Percentiles rank a stretch among this genome's conserved stretches.
Evolutionary conservation across 2,113 vertebrate genomes (phyloP).

Genomic region (Sciurus niger): DNA sequence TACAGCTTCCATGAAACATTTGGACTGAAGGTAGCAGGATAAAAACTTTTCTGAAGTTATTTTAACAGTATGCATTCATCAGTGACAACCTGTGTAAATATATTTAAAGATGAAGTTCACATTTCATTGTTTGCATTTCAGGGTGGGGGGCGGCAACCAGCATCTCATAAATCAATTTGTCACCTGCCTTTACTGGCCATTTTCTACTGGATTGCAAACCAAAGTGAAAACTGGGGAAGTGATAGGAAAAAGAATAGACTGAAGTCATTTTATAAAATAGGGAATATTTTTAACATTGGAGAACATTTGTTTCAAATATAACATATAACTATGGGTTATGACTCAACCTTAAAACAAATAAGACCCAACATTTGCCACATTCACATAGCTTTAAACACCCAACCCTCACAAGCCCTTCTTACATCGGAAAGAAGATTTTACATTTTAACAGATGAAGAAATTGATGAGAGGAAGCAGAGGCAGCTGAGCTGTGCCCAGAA

Average conservation of each 20-base stretch:
- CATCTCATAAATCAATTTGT: slow-evolving; percentile 79
- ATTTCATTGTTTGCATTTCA: slow-evolving; percentile 76
- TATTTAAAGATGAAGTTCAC: slow-evolving; percentile 76
- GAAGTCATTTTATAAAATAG: slow-evolving; percentile 39
- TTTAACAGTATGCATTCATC: slow-evolving; percentile 66
- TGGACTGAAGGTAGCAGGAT: slow-evolving; percentile 66
- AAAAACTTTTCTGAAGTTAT: slow-evolving; percentile 67
- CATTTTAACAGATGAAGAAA: neutral
- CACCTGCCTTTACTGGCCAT: slow-evolving; percentile 63
- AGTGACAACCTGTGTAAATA: slow-evolving; percentile 73
- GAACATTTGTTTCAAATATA: slow-evolving; percentile 40
- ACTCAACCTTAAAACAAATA: slow-evolving; percentile 32
- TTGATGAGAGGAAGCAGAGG: neutral
- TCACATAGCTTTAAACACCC: neutral
- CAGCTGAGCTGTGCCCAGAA: rapidly evolving
- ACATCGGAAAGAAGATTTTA: neutral
- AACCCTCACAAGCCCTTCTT: neutral
- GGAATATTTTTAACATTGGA: slow-evolving; percentile 27
- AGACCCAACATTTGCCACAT: neutral
- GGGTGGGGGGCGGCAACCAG: slow-evolving; percentile 38
- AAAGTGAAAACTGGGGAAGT: slow-evolving; percentile 62
- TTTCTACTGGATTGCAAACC: slow-evolving; percentile 68
- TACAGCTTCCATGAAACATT: slow-evolving; percentile 1
- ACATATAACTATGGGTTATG: slow-evolving; percentile 7
- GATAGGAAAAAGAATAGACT: slow-evolving; percentile 49